Base-by-base conservation (phyloP, 2,888 invertebrate species). In the Athetis lepigone region DNA sequence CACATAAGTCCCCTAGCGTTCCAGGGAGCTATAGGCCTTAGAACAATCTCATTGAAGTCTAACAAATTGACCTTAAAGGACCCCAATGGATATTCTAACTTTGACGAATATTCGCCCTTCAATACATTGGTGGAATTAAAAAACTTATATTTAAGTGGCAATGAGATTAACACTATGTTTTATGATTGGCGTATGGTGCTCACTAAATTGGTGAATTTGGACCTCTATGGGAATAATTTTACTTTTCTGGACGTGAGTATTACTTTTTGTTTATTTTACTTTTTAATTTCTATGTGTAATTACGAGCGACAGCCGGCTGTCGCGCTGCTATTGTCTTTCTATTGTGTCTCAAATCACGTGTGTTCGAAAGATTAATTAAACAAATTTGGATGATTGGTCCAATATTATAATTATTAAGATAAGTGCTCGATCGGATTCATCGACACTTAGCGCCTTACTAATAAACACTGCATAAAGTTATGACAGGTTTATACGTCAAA, bases 41-140 rank as follows among this genome's bases (percentile, higher is more conserved):
- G 40, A 0, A 16, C 18, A 0, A 50, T 88, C 5, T 70, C 82
- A 0, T 42, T 88, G 0, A 66, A 76, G 1, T 23, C 66, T 11
- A 89, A 89, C 62, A 21, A 40, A 2, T 59, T 88, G 6, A 42
- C 61, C 0, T n/a, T 75, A 0, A 4, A 56, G 2, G 29, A 55
- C 33, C 25, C 5, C 23, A n/a, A 42, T 4, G 33, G n/a, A 1
- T 47, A 64, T 0, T 0, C 0, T 0, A 21, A 55, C 37, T 1
- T 66, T 0, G 57, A 23, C 0, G 23, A 29, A 0, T 19, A 64
- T 0, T 67, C 66, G 0, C 75, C 70, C 0, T 77, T 77, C 8
- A 39, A 59, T 7, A 5, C 2, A 2, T 6, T 82, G 29, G 7
- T 7, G 0, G 2, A 39, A 0, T 21, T 79, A 25, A 58, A 19